Conservation (phyloP, 35 echinoderm and acorn worm species). For the Eucidaris tribuloides region DNA sequence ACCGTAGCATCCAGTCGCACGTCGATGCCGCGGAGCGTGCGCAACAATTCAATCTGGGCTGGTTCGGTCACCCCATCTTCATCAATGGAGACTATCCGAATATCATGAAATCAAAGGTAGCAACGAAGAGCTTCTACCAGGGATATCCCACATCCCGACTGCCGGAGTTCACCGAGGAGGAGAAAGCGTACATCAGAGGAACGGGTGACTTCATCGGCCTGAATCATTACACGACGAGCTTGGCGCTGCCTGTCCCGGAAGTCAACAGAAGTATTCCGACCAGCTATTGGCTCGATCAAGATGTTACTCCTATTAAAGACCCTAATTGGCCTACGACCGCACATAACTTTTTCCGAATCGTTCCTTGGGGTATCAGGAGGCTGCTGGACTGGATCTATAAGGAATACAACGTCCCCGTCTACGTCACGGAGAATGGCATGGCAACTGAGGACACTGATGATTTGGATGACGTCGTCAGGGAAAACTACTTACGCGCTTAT, state of each 20-base stretch:
- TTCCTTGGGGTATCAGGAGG: conserved; percentile 83
- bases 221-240: conserved; percentile 74
- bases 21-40: conserved; percentile 67
- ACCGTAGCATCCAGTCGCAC: conserved; percentile 16
- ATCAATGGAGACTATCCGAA: conserved; percentile 85
- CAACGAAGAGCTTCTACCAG: conserved; percentile 39
- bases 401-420: conserved; percentile 73
- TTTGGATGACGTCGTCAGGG: conserved; percentile 64
- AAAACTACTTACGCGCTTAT: conserved; percentile 69
- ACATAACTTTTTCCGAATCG: conserved; percentile 56
- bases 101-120: conserved; percentile 76
- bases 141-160: conserved; percentile 47
- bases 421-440: conserved; percentile 95
- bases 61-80: conserved; percentile 82
- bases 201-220: conserved; percentile 67
- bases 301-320: conserved; percentile 27
- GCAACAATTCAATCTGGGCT: conserved; percentile 69
- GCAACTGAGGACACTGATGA: conserved; percentile 60
- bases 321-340: conserved; percentile 62
- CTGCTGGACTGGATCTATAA: conserved; percentile 72
- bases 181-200: conserved; percentile 42
- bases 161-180: conserved; percentile 71
- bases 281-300: conserved; percentile 62
- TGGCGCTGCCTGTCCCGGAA: background rate
- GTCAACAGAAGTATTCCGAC: background rate